phyloP scores from a whole-genome alignment of 2,888 invertebrate genomes.

The Beris chalybata region DNA sequence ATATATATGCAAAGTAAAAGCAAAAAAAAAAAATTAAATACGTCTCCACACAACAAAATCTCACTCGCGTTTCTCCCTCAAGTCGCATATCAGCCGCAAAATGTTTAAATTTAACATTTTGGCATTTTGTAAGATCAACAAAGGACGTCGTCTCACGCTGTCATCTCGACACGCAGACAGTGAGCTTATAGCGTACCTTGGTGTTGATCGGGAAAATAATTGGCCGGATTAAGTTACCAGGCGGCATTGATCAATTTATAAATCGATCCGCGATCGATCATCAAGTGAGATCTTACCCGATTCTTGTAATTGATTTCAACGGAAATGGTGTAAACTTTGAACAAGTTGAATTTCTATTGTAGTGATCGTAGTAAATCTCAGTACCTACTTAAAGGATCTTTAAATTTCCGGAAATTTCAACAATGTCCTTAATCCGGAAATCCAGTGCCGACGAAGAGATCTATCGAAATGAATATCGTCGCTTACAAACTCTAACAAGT shows the following conservation, averaged over 20 bases:
- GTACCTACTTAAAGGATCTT: neutral
- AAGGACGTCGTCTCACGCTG: constrained; percentile 25
- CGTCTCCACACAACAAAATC: neutral
- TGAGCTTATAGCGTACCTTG: neutral
- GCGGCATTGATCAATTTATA: too few species aligned
- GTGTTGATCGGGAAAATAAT: constrained; percentile 16
- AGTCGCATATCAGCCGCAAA: constrained; percentile 26
- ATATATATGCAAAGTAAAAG: too few species aligned
- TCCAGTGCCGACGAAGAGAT: constrained; percentile 49
- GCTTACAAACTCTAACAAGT: constrained; percentile 68
- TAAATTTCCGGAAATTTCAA: neutral
- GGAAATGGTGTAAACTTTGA: constrained; percentile 1
- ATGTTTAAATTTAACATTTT: constrained; percentile 37
- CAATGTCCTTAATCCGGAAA: constrained; percentile 17
- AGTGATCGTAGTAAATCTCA: neutral
- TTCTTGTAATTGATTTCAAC: neutral
- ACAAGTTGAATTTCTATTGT: neutral
- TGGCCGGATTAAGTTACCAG: neutral
- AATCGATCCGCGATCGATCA: neutral
- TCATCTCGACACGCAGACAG: constrained; percentile 3
- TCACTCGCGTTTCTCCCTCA: neutral
- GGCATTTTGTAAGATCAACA: constrained; percentile 35
- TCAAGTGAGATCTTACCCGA: neutral
- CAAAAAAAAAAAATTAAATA: too few species aligned
- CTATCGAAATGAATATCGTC: constrained; percentile 71